Evolutionary conservation across 2,113 vertebrate species (phyloP).

Genomic region (Toxostoma redivivum): DNA sequence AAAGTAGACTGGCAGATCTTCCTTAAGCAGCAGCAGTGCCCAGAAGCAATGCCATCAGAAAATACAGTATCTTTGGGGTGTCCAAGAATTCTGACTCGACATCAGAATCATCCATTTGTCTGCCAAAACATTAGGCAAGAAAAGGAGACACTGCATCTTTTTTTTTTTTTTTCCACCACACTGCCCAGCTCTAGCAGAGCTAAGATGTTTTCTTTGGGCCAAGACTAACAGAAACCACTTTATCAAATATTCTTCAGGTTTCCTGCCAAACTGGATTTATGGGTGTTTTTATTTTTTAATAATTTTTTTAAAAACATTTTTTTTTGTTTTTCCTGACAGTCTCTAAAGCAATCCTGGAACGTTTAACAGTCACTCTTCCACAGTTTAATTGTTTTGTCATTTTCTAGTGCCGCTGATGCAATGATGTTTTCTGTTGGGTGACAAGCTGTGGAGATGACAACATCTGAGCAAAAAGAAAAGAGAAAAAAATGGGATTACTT

Average conservation of each 20-base stretch:
- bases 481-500: neutral
- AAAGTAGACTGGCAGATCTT: conserved; percentile 14
- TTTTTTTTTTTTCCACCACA: neutral
- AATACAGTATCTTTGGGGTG: conserved; percentile 36
- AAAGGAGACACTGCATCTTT: conserved; percentile 43
- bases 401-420: conserved; percentile 95
- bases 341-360: conserved; percentile 21
- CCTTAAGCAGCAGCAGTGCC: neutral
- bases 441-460: conserved; percentile 97
- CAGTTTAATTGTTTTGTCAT: conserved; percentile 99
- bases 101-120: neutral
- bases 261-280: conserved; percentile 15
- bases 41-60: neutral
- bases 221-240: conserved; percentile 54
- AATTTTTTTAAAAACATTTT: neutral
- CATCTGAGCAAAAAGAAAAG: conserved; percentile 74
- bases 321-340: neutral
- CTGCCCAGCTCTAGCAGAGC: conserved; percentile 20
- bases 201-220: conserved; percentile 44
- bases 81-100: neutral
- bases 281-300: neutral
- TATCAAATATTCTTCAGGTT: neutral
- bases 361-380: conserved; percentile 98
- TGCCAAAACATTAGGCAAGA: conserved; percentile 31
- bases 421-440: conserved; percentile 99